Evolutionary conservation across 1,140 invertebrate species (phyloP), one percentile per base, ranked within the genome.

Genomic region (Ganaspis sp.): DNA sequence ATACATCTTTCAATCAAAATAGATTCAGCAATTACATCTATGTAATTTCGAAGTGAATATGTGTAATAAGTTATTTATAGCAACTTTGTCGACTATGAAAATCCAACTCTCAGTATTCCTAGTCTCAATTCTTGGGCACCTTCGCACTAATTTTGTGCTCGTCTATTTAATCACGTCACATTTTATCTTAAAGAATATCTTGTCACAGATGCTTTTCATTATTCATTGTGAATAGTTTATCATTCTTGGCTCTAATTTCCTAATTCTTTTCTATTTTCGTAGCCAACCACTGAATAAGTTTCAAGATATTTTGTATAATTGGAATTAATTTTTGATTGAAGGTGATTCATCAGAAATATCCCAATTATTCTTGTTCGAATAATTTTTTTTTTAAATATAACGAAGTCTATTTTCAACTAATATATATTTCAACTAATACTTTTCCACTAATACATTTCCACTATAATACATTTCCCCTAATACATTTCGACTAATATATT

Each of bases 61-160:
- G 45, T 49, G 17, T 17, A 49, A 49, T 49, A 49, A 49, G 45
- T 64, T 64, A 64, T 64, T 64, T 64, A 29, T 29, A 64, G 26
- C 26, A 21, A 64, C 26, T 64, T 64, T 29, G 58, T 29, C 26
- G 11, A 64, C 58, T 64, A 29, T 64, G 58, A 64, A 29, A 64
- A 64, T 64, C 58, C 26, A 6, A 64, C 19, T 29, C 26, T 64
- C 58, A 26, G 26, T 64, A 64, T 64, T 64, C 29, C 58, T 34
- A 29, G 23, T 29, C 58, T 64, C 23, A 12, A 64, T 64, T 64
- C 58, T 64, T n/a, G 58, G 58, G 8, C n/a, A 64, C 21, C 15
- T 64, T 34, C 15, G 23, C 4, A 64, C 58, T 64, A 64, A 64
- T 64, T 64, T 29, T 64, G 15, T 26, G 9, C 54, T 64, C 58